Base-by-base conservation (phyloP, 1,140 invertebrate species). In the Octopus sinensis region DNA sequence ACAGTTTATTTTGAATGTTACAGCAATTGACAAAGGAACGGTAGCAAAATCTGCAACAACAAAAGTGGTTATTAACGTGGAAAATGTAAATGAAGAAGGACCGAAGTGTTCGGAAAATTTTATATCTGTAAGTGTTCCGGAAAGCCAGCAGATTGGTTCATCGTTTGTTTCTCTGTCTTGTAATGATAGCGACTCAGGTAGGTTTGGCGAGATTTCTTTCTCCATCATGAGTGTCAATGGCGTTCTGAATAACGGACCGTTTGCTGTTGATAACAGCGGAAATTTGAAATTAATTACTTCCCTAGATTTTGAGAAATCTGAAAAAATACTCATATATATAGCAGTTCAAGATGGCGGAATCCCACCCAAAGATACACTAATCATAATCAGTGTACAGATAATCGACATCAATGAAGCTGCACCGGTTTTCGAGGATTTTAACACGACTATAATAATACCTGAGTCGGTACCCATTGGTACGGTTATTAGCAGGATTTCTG, bases 1-100 rank as follows among this genome's bases (percentile, higher is more conserved):
- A 4, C 81, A 76, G 6, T 85, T 86, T 77, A 53, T 43, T n/a
- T 53, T 85, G 53, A 80, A 54, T 17, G 78, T 87, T 17, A n/a
- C 76, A 6, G 86, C 85, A 4, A 77, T 56, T 23, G 86, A 87
- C 80, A 79, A 75, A 56, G 83, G 85, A 4, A 83, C 82, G 0
- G 83, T n/a, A 23, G 81, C 83, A 1, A 78, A 83, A 51, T 71
- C 80, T 53, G 76, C 79, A 12, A 84, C 83, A 52, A 82, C 83
- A 12, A 83, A 79, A 51, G 79, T 87, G 10, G 82, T 82, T 17
- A 80, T 88, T 17, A 80, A 79, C 7, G 81, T 88, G 10, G 80
- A 79, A 51, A 85, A 87, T 62, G 79, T 86, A 10, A 88, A 87
- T 76, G 86, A 87, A 76, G 85, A 86, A 73, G 80, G 76, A 23